Percentiles rank a stretch among this genome's conserved stretches.
Conservation (phyloP, 2,888 invertebrate genomes). For the Acheta domesticus region DNA sequence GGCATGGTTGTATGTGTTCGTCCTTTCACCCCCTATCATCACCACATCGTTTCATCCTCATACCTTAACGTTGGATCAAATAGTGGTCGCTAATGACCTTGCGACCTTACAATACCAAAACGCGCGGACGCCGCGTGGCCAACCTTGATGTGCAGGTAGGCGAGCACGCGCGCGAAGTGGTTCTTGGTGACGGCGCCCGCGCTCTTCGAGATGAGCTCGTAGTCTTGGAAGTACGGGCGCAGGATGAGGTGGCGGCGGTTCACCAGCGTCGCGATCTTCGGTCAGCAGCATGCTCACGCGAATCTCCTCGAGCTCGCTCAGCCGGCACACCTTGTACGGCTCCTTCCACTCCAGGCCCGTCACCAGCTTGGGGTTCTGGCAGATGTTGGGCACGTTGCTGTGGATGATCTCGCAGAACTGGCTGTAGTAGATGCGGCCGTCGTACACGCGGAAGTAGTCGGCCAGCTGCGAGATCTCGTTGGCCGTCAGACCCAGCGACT, state of each 20-base stretch:
- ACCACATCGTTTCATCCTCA: too few relatives aligned
- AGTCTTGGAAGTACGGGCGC: slow-evolving; percentile 71
- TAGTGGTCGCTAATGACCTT: too few relatives aligned
- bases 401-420: slow-evolving; percentile 73
- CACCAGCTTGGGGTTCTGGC: slow-evolving; percentile 49
- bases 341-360: slow-evolving; percentile 66
- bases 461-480: slow-evolving; percentile 69
- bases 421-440: slow-evolving; percentile 71
- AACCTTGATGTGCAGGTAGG: slow-evolving; percentile 57
- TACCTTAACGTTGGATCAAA: too few relatives aligned
- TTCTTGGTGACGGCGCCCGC: slow-evolving; percentile 71
- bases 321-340: slow-evolving; percentile 61
- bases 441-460: slow-evolving; percentile 75
- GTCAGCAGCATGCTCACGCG: slow-evolving; percentile 66
- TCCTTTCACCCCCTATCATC: too few relatives aligned
- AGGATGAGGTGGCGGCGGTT: slow-evolving; percentile 60
- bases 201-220: slow-evolving; percentile 71
- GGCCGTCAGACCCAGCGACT: slow-evolving; percentile 65
- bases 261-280: slow-evolving; percentile 63
- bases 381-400: slow-evolving; percentile 56
- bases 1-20: too few relatives aligned
- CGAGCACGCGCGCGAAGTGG: slow-evolving; percentile 71
- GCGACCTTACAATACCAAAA: too few relatives aligned
- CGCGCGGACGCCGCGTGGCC: too few relatives aligned
- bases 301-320: slow-evolving; percentile 64